These are phyloP conservation scores for Notocelia uddmanniana DNA, from an alignment of 2,888 invertebrate species.

Conservation along the genomic window DNA sequence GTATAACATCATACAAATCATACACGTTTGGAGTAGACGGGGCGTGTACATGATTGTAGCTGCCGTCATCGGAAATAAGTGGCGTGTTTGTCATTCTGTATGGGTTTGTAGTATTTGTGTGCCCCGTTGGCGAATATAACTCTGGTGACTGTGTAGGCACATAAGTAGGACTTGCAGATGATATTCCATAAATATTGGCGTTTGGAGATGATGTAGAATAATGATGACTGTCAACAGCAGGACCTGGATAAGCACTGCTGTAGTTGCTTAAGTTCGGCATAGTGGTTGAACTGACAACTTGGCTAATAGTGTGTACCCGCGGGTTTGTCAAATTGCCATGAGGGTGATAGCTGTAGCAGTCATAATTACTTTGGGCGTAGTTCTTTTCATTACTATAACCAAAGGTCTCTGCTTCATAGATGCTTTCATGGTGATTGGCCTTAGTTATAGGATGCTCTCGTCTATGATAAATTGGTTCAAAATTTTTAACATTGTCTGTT, in stretches of 20 bases:
- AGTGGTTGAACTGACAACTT: conserved; percentile 80
- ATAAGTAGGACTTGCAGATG: conserved; percentile 77
- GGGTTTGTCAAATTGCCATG: conserved; percentile 72
- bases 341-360: conserved; percentile 76
- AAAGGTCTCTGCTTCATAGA: conserved; percentile 74
- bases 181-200: conserved; percentile 73
- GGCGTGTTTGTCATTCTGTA: conserved; percentile 83
- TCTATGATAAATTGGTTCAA: conserved; percentile 71
- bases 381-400: conserved; percentile 76
- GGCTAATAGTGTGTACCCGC: conserved; percentile 78
- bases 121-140: conserved; percentile 80
- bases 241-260: conserved; percentile 68
- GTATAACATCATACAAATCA: conserved; percentile 80
- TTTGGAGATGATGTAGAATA: conserved; percentile 69
- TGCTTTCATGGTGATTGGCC: conserved; percentile 74
- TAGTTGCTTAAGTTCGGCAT: conserved; percentile 82
- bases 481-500: conserved; percentile 67
- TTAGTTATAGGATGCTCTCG: conserved; percentile 72
- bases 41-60: conserved; percentile 78
- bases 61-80: conserved; percentile 80
- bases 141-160: conserved; percentile 79
- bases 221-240: conserved; percentile 67
- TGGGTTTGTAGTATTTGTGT: conserved; percentile 81
- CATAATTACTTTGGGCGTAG: conserved; percentile 76
- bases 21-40: conserved; percentile 80